Evolutionary conservation across 2,113 vertebrate genomes (phyloP).

Genomic region (Neoarius graeffei): DNA sequence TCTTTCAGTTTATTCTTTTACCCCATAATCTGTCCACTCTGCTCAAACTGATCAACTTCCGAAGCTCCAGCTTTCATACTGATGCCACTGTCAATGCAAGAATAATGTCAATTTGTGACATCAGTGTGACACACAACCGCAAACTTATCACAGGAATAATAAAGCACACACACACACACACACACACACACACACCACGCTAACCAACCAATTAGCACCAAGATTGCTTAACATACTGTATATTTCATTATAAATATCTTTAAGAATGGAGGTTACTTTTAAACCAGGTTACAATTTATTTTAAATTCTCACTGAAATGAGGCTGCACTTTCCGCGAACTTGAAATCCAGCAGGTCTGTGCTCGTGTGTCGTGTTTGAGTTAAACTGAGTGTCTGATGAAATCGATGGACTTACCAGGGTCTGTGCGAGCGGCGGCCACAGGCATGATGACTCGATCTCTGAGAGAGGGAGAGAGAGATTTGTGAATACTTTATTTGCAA

Average conservation of each 20-base stretch:
- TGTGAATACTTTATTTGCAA: background rate
- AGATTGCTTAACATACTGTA: background rate
- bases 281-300: background rate
- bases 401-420: conserved; percentile 66
- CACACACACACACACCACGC: no score
- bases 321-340: background rate
- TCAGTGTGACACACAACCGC: no score
- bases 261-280: background rate
- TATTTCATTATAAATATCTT: background rate
- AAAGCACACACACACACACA: no score
- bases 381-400: background rate
- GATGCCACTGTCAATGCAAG: no score
- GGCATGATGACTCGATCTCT: conserved; percentile 67
- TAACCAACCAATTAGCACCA: background rate
- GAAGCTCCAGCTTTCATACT: no score
- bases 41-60: no score
- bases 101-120: no score
- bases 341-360: background rate
- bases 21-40: no score
- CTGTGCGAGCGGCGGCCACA: conserved; percentile 71
- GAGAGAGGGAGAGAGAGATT: background rate
- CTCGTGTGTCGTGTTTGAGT: background rate
- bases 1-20: no score
- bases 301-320: background rate
- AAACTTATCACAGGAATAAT: no score